Base-by-base conservation (phyloP, 2,888 invertebrate species). In the Augochlorella aurata region DNA sequence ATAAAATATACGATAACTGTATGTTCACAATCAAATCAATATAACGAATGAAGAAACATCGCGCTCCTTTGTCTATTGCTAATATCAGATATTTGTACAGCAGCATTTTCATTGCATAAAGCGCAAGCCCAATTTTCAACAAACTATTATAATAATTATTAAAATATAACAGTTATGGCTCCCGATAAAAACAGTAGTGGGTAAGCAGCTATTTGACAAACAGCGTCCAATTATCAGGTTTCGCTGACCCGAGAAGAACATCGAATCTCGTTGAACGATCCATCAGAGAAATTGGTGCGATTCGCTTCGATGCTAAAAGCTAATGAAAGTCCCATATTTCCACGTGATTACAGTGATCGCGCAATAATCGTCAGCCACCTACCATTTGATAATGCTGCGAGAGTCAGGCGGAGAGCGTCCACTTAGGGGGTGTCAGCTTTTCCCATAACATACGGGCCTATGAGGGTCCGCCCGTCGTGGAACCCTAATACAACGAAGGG, bases 371-470 rank as follows among this genome's bases (percentile, higher is more conserved):
- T 45, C 63, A 38, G 18, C 18, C 63, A 38, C 58, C 58, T 16
- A 52, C 49, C 49, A 63, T 69, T 66, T 58, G 77, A 69, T 73
- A 73, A 24, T 16, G 44, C 12, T 21, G 14, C 52, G 61, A 47
- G 70, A 77, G 81, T 74, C 77, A 74, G 70, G 14, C 49, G 4
- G 49, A 1, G 24, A 24, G 38, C 14, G 67, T 79, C 77, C 84
- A 89, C 90, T 90, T 90, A 90, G 87, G 82, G 86, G 81, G 68
- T 86, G 89, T 86, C 77, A 85, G 87, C 79, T 89, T 88, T 88
- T 86, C 78, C 75, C 85, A 75, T 82, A 75, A 78, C 87, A 91
- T 91, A 89, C 88, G 90, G 91, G 90, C 74, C 77, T 68, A 90
- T 90, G 86, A 85, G 88, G 90, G 90, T 82, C 70, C 58, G 61